phyloP scores from a whole-genome alignment of 1,140 invertebrate genomes.

The Neodiprion pinetum region DNA sequence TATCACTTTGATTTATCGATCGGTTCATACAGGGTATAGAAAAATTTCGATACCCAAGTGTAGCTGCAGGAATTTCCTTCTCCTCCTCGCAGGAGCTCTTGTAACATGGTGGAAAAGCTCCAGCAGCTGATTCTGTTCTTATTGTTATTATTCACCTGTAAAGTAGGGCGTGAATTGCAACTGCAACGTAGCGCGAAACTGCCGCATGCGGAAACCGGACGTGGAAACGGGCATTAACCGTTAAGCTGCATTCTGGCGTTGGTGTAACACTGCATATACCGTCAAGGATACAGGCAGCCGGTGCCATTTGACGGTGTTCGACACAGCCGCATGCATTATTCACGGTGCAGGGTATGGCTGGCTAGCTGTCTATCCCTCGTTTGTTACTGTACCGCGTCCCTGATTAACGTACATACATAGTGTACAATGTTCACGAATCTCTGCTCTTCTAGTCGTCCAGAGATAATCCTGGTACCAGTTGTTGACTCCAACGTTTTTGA shows the following conservation, averaged over 20 bases:
- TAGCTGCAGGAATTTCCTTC: too few species aligned
- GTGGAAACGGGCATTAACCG: not conserved
- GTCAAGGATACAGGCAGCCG: not conserved
- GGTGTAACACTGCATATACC: not conserved
- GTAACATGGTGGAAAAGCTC: too few species aligned
- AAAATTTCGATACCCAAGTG: too few species aligned
- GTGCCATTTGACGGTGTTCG: conserved; percentile 24
- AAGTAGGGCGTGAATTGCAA: too few species aligned
- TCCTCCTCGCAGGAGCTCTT: too few species aligned
- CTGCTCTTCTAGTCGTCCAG: too few species aligned
- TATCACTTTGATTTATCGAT: too few species aligned
- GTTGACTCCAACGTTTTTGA: too few species aligned
- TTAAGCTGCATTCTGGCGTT: not conserved
- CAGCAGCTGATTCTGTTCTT: too few species aligned
- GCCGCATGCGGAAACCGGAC: not conserved
- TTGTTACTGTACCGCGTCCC: conserved; percentile 46
- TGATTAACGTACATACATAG: conserved; percentile 51
- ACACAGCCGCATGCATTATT: conserved; percentile 51
- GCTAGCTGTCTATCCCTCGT: conserved; percentile 22
- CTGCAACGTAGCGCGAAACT: not conserved
- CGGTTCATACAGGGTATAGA: too few species aligned
- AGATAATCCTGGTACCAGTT: too few species aligned
- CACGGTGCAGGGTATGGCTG: conserved; percentile 36
- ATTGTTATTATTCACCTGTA: too few species aligned
- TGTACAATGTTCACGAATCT: conserved; percentile 31